Conservation (phyloP, 2,888 invertebrate species). For the Exocentrus adspersus region DNA sequence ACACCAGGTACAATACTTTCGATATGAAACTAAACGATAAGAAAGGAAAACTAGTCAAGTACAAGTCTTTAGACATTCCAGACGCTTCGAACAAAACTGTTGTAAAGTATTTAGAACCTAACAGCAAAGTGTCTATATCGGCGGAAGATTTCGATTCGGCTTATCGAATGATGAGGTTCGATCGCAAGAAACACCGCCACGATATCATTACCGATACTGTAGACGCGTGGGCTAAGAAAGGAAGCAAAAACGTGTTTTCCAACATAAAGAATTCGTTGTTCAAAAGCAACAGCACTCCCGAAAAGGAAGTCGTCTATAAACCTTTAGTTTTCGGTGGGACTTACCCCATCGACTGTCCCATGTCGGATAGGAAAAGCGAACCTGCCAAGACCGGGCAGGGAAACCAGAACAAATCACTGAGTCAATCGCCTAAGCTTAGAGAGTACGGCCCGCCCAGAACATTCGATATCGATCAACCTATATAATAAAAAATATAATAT, state of each 20-base stretch:
- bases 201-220: constrained; percentile 72
- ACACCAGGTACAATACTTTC: constrained; percentile 62
- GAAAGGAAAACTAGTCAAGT: constrained; percentile 56
- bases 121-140: constrained; percentile 60
- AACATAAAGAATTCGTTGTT: constrained; percentile 60
- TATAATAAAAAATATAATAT: constrained; percentile 16
- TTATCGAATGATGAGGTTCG: constrained; percentile 55
- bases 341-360: constrained; percentile 84
- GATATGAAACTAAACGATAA: constrained; percentile 54
- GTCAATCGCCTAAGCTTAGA: constrained; percentile 52
- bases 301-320: constrained; percentile 64
- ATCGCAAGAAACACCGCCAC: constrained; percentile 57
- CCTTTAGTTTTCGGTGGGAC: constrained; percentile 86
- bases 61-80: constrained; percentile 59
- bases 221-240: constrained; percentile 69
- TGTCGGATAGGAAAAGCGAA: constrained; percentile 34
- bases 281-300: constrained; percentile 50
- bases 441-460: constrained; percentile 66
- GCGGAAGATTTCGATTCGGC: constrained; percentile 59
- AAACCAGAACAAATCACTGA: constrained; percentile 25
- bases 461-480: constrained; percentile 70
- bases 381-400: constrained; percentile 19
- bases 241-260: constrained; percentile 55
- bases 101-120: constrained; percentile 58
- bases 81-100: constrained; percentile 52